A percentile compares a stretch with the other conserved stretches of the same genome.
Evolutionary conservation across 2,113 vertebrate genomes (phyloP).

Genomic region (Brienomyrus brachyistius): DNA sequence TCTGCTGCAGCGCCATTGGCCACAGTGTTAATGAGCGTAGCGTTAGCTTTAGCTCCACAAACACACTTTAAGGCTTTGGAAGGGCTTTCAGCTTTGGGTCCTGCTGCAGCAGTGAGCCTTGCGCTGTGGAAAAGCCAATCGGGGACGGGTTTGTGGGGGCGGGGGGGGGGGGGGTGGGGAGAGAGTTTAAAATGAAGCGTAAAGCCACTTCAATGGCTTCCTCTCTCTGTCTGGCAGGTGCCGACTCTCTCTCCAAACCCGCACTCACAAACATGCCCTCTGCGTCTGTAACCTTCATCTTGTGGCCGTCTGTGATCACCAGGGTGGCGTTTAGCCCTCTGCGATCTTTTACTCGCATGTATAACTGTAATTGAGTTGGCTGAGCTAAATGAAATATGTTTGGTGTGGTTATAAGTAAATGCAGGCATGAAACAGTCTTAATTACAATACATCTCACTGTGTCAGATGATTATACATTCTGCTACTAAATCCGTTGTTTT

Average conservation of each 20-base stretch:
- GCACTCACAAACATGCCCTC: background rate
- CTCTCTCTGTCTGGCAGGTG: background rate
- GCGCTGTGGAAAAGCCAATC: background rate
- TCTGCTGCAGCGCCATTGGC: background rate
- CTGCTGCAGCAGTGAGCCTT: background rate
- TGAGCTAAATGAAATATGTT: background rate
- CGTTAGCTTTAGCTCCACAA: background rate
- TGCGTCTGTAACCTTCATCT: background rate
- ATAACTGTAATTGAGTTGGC: background rate
- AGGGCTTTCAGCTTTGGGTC: background rate
- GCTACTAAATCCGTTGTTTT: background rate
- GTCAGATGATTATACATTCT: background rate
- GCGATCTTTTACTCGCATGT: background rate
- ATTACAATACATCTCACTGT: background rate
- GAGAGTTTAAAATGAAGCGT: background rate
- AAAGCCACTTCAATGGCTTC: background rate
- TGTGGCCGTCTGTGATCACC: background rate
- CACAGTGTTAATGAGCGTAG: background rate
- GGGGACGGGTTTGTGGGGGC: background rate
- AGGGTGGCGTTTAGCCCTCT: background rate
- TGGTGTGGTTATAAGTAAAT: background rate
- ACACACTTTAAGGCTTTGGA: background rate
- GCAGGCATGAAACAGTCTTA: background rate
- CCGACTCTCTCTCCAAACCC: background rate
- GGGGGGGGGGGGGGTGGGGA: background rate